Evolutionary conservation across 1,140 invertebrate genomes (phyloP), one percentile per base, ranked within the genome.

Genomic region (Lepidostoma basale): DNA sequence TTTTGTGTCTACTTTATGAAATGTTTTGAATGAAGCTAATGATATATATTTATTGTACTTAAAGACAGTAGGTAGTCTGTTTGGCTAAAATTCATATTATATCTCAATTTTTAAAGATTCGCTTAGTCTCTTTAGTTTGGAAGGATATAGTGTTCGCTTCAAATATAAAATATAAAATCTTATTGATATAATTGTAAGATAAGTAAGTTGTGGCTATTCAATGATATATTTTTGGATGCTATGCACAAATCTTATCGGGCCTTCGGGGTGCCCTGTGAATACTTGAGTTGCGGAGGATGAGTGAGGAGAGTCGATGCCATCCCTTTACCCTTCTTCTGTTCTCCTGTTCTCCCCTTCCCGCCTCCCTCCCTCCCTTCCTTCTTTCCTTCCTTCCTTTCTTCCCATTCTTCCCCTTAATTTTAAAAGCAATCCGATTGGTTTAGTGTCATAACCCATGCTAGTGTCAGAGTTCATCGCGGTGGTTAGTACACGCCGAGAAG

Each of bases 141-240:
- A 42, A 67, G 62, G 49, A 59, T 62, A 49, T 72, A 68, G 66
- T 72, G 70, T 68, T 63, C 26, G 70, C 70, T 72, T 72, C 70
- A 72, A 72, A 42, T 62, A 67, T 62, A 58, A 62, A 33, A 67
- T 56, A 58, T 63, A 30, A 67, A 60, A 67, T 63, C 39, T 63
- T 72, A 72, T 64, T 69, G 63, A 68, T 65, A 72, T 72, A 62
- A 72, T 68, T 68, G 54, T 68, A 68, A 68, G 70, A 39, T 68
- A 69, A 54, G 62, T 72, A 72, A 68, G 63, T 72, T 72, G 67
- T 69, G 67, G 62, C 67, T 67, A 65, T 59, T 72, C 62, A 67
- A 72, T 68, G 67, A 72, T 72, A 72, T 72, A 72, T 72, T 72
- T 72, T 72, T 72, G 70, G 62, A 72, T 62, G 45, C 66, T 68